Evolutionary conservation across 2,888 invertebrate species (phyloP).

Genomic region (Cremastinae sp.): DNA sequence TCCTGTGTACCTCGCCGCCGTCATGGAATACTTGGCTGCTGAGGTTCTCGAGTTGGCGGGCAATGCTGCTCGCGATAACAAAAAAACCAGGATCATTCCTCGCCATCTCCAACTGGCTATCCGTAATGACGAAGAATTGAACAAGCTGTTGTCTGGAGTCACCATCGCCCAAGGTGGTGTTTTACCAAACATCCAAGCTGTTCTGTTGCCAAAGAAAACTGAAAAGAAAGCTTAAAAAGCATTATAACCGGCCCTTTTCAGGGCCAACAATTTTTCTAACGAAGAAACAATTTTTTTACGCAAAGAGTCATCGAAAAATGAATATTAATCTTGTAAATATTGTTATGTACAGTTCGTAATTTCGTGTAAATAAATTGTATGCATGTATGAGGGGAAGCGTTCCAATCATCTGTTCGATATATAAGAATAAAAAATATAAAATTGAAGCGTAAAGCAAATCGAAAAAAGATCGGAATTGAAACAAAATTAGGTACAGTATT

Average conservation of each 20-base stretch:
- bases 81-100: conserved; percentile 82
- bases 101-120: conserved; percentile 84
- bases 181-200: conserved; percentile 88
- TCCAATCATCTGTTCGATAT: too few relatives aligned
- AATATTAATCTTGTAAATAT: too few relatives aligned
- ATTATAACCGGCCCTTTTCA: conserved; percentile 56
- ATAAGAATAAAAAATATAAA: too few relatives aligned
- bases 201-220: conserved; percentile 71
- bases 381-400: too few relatives aligned
- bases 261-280: conserved; percentile 50
- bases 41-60: conserved; percentile 86
- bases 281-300: background rate
- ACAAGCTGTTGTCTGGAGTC: conserved; percentile 87
- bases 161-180: conserved; percentile 93
- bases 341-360: too few relatives aligned
- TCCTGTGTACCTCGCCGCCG: conserved; percentile 83
- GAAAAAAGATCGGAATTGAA: too few relatives aligned
- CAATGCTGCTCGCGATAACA: conserved; percentile 86
- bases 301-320: too few relatives aligned
- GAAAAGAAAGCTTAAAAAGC: conserved; percentile 50
- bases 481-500: too few relatives aligned
- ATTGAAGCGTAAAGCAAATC: too few relatives aligned
- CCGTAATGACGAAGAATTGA: conserved; percentile 91
- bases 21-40: conserved; percentile 86
- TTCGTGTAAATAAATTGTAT: too few relatives aligned